Evolutionary conservation across 2,113 vertebrate genomes (phyloP), one percentile per base, ranked within the genome.

Genomic region (Kryptolebias marmoratus): DNA sequence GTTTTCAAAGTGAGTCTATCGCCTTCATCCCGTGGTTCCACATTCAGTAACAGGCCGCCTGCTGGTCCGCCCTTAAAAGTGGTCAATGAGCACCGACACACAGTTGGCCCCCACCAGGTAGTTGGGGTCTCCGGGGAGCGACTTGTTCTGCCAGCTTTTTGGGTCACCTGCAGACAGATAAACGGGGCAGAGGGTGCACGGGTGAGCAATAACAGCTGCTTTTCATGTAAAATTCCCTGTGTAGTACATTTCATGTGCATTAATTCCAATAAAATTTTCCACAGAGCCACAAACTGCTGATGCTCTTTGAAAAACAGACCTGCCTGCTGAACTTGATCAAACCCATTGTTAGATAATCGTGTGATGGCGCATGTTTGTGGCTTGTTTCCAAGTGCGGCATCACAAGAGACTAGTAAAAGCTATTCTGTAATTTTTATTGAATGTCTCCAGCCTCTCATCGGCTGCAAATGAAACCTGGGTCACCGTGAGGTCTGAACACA

Each of bases 71-170:
- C 59, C 87, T 96, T 95, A 99, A 91, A 99, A 99, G 94, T 99
- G 97, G 94, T 99, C 98, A 83, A 99, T 99, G 90, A 99, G 94
- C 90, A 99, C 98, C 65, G 98, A 99, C 53, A 99, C 98, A 89
- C 98, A 99, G 94, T 99, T 99, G 93, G 97, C 96, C 89, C 97
- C 98, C 84, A 98, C 97, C 92, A 98, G 93, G 87, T 98, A 99
- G 95, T 99, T 98, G 78, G 97, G 97, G 92, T 99, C 98, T 66
- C 98, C 97, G 0, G 96, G 96, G 92, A 99, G 95, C 90, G 96
- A 96, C 93, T 99, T 98, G 94, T 99, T 99, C 93, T 99, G 97
- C 98, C 97, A 99, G 89, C 94, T 98, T 94, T 98, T 99, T 72
- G 98, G 97, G 87, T 99, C 97, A 95, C 97, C 98, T 99, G 93